Evolutionary conservation across 2,113 vertebrate genomes (phyloP).

Genomic region (Myiozetetes cayanensis): DNA sequence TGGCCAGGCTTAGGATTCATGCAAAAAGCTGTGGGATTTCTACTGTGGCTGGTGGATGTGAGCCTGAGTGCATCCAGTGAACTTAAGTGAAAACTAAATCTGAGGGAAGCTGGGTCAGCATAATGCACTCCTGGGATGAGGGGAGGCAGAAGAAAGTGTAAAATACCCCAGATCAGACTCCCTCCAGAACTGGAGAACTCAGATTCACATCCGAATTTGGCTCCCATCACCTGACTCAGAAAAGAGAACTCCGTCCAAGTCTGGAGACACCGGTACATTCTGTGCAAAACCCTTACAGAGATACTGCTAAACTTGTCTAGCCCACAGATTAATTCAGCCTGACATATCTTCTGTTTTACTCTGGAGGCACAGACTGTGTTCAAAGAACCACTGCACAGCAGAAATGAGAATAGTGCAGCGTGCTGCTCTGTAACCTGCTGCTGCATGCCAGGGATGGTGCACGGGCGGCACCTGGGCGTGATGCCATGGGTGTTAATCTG

Average conservation of each 20-base stretch:
- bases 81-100: constrained; percentile 27
- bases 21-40: background rate
- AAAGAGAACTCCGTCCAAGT: constrained; percentile 36
- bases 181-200: constrained; percentile 40
- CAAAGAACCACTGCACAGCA: background rate
- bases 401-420: background rate
- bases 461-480: rapidly evolving
- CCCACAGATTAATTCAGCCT: constrained; percentile 37
- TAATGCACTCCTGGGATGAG: constrained; percentile 19
- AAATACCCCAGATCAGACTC: constrained; percentile 61
- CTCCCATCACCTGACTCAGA: background rate
- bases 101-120: constrained; percentile 28
- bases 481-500: rapidly evolving
- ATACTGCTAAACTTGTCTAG: constrained; percentile 37
- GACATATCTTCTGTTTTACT: constrained; percentile 21
- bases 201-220: constrained; percentile 63
- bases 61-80: constrained; percentile 13
- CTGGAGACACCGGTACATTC: constrained; percentile 43
- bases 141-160: constrained; percentile 53
- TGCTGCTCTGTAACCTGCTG: background rate
- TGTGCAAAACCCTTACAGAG: constrained; percentile 27
- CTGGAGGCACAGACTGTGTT: background rate
- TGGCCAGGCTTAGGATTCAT: background rate
- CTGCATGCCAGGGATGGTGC: rapidly evolving
- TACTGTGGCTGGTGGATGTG: background rate